Evolutionary conservation across 2,797 vertebrate genomes (phyloP).

Genomic region (Aeoliscus strigatus): DNA sequence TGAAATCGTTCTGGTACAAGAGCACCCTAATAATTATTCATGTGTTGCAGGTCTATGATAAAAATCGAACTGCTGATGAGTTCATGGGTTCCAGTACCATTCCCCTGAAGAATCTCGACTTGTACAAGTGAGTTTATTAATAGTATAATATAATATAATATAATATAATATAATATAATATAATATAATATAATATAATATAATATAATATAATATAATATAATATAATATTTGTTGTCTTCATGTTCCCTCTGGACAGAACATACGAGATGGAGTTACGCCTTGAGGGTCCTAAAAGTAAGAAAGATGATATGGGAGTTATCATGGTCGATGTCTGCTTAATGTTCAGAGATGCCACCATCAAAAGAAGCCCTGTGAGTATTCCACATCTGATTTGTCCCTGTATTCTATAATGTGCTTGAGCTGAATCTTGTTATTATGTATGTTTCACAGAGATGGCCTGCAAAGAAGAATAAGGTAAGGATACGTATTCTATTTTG

Average conservation of each 20-base stretch:
- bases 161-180: no score
- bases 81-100: constrained; percentile 89
- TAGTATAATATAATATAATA: constrained; percentile 1
- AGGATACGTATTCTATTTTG: constrained; percentile 10
- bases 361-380: constrained; percentile 79
- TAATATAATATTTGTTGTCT: constrained; percentile 3
- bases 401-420: constrained; percentile 5
- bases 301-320: constrained; percentile 90
- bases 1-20: not conserved
- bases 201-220: no score
- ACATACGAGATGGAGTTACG: constrained; percentile 78
- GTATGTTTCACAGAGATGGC: constrained; percentile 76
- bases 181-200: no score
- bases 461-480: constrained; percentile 76
- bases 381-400: no score
- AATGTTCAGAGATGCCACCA: constrained; percentile 82
- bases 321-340: constrained; percentile 84
- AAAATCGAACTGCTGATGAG: constrained; percentile 87
- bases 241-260: constrained; percentile 56
- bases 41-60: constrained; percentile 83
- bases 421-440: constrained; percentile 18
- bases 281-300: constrained; percentile 87
- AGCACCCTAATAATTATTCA: no score
- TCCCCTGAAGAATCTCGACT: constrained; percentile 75
- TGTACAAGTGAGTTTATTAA: constrained; percentile 79